Evolutionary conservation across 2,888 invertebrate genomes (phyloP).

Genomic region (Lottia gigantea): DNA sequence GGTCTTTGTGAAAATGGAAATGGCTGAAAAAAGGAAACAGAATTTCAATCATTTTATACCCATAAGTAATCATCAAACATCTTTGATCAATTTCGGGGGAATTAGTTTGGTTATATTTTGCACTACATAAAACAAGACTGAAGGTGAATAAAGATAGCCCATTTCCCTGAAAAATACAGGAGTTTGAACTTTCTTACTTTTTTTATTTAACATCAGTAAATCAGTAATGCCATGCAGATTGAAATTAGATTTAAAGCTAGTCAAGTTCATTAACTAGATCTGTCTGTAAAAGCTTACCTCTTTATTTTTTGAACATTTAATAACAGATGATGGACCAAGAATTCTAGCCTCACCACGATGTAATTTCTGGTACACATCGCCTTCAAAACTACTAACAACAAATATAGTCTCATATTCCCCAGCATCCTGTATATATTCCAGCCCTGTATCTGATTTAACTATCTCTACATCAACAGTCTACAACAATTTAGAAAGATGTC

Average conservation of each 20-base stretch:
- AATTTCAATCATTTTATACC: not conserved
- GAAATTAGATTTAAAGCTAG: no score
- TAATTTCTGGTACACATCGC: conserved; percentile 78
- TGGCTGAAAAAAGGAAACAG: conserved; percentile 73
- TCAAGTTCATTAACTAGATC: no score
- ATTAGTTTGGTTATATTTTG: no score
- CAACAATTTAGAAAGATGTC: not conserved
- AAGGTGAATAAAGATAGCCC: no score
- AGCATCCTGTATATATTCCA: conserved; percentile 64
- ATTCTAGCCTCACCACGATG: conserved; percentile 66
- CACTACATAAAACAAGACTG: no score
- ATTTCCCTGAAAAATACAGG: no score
- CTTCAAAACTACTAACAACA: conserved; percentile 80
- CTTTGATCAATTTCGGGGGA: no score
- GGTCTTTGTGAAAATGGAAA: conserved; percentile 81
- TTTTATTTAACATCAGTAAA: no score
- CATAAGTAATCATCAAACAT: no score
- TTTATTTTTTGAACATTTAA: conserved; percentile 58
- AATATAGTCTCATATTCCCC: conserved; percentile 74
- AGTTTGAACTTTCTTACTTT: no score
- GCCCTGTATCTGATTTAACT: conserved; percentile 56
- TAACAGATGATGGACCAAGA: conserved; percentile 66
- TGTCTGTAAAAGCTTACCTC: conserved; percentile 70
- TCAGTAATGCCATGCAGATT: no score
- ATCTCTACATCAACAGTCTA: conserved; percentile 42